These are phyloP conservation scores for Chymomyza caudatula DNA, from an alignment of 2,888 invertebrate species.

Conservation along the genomic window DNA sequence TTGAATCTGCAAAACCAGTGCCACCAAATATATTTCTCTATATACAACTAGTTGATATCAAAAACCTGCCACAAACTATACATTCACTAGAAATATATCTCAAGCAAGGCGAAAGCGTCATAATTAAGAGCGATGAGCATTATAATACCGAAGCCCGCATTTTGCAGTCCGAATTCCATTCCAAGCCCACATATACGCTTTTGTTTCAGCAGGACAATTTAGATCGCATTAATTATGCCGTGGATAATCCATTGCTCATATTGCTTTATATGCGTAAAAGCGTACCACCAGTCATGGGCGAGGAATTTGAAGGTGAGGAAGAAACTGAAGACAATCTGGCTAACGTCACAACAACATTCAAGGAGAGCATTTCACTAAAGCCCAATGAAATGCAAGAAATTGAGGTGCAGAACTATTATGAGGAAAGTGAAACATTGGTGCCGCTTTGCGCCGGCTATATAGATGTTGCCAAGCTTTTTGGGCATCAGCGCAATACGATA, in stretches of 20 bases:
- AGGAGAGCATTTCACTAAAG: background rate
- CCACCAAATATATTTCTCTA: slow-evolving; percentile 66
- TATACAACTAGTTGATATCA: slow-evolving; percentile 49
- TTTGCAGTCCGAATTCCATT: slow-evolving; percentile 39
- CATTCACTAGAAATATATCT: slow-evolving; percentile 55
- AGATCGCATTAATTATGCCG: slow-evolving; percentile 59
- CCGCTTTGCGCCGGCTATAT: slow-evolving; percentile 45
- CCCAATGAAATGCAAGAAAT: background rate
- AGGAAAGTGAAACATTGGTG: slow-evolving; percentile 8
- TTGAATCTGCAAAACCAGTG: slow-evolving; percentile 5
- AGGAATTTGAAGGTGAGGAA: background rate
- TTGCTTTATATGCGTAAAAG: slow-evolving; percentile 51
- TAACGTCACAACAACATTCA: background rate
- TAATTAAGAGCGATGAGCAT: slow-evolving; percentile 59
- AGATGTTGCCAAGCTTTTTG: slow-evolving; percentile 52
- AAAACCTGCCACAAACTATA: slow-evolving; percentile 13
- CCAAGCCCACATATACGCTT: slow-evolving; percentile 61
- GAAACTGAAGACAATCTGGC: background rate
- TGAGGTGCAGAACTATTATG: background rate
- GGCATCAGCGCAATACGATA: slow-evolving; percentile 41
- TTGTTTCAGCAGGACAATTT: slow-evolving; percentile 67
- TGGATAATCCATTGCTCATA: slow-evolving; percentile 60
- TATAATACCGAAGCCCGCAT: slow-evolving; percentile 54
- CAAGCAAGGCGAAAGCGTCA: slow-evolving; percentile 44
- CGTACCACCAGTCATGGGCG: background rate